Percentiles rank a stretch among this genome's conserved stretches.
phyloP scores from a whole-genome alignment of 2,797 vertebrate genomes.

The Paguma larvata region DNA sequence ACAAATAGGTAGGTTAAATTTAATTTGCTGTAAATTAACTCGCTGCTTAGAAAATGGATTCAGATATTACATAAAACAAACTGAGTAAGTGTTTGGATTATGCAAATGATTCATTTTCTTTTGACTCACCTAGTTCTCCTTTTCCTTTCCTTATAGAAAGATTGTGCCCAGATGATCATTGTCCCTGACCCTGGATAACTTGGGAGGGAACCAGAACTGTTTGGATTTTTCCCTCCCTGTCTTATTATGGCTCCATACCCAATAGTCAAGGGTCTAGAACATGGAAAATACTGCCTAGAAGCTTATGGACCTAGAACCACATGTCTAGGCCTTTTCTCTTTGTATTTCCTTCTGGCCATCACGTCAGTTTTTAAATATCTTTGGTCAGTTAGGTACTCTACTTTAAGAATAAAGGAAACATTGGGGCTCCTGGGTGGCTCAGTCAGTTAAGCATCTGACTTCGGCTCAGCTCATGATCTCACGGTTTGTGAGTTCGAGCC shows the following conservation, averaged over 20 bases:
- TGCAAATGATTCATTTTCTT: conserved; percentile 1
- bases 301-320: background rate
- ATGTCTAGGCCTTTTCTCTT: background rate
- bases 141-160: conserved; percentile 17
- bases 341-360: background rate
- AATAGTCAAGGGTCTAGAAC: background rate
- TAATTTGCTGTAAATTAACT: conserved; percentile 65
- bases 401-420: background rate
- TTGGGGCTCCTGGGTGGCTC: background rate
- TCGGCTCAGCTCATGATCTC: too few species aligned
- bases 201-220: background rate
- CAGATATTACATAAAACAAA: background rate
- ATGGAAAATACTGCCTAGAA: background rate
- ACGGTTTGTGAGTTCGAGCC: too few species aligned
- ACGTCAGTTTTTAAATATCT: conserved; percentile 36
- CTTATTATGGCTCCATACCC: background rate
- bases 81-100: background rate
- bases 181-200: background rate
- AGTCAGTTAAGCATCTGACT: too few species aligned
- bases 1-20: conserved; percentile 95
- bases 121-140: conserved; percentile 2
- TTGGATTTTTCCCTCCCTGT: background rate
- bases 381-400: background rate
- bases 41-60: conserved; percentile 53
- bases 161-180: background rate